Evolutionary conservation across 2,797 vertebrate genomes (phyloP).

Genomic region (Amblyraja radiata): DNA sequence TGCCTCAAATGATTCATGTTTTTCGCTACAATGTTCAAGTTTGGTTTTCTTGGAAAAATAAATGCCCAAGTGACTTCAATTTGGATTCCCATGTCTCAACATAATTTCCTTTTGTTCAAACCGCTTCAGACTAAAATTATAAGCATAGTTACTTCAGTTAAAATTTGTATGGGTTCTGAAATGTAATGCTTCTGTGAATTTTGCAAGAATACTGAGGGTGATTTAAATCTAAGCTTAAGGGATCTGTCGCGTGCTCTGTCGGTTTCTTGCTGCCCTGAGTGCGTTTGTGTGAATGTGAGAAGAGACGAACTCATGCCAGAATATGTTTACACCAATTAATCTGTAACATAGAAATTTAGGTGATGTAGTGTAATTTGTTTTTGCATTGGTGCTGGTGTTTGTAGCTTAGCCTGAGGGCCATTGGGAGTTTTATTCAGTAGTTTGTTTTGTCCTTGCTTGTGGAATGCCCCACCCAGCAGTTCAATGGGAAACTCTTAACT

Average conservation of each 20-base stretch:
- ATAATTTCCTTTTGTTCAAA: not conserved
- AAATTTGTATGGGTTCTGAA: not conserved
- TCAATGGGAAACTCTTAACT: conserved; percentile 10
- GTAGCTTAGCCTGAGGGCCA: not conserved
- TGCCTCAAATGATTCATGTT: not conserved
- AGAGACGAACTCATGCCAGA: not conserved
- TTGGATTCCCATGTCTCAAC: not conserved
- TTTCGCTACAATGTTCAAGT: not conserved
- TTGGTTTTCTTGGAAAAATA: not conserved
- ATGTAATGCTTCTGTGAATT: not conserved
- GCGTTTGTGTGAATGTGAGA: not conserved
- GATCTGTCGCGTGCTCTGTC: too few relatives aligned
- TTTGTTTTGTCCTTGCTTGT: not conserved
- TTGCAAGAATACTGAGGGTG: not conserved
- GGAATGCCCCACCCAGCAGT: conserved; percentile 1
- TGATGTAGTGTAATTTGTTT: not conserved
- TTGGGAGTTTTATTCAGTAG: not conserved
- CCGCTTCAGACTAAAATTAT: not conserved
- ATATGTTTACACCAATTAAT: not conserved
- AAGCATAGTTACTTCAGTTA: not conserved
- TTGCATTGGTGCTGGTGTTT: not conserved
- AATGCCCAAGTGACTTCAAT: conserved; percentile 9
- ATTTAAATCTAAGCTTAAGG: not conserved
- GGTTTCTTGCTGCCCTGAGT: too few relatives aligned
- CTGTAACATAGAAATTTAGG: not conserved